These are phyloP conservation scores for Brachyhypopomus gauderio DNA, from an alignment of 2,113 vertebrate species.

Conservation along the genomic window DNA sequence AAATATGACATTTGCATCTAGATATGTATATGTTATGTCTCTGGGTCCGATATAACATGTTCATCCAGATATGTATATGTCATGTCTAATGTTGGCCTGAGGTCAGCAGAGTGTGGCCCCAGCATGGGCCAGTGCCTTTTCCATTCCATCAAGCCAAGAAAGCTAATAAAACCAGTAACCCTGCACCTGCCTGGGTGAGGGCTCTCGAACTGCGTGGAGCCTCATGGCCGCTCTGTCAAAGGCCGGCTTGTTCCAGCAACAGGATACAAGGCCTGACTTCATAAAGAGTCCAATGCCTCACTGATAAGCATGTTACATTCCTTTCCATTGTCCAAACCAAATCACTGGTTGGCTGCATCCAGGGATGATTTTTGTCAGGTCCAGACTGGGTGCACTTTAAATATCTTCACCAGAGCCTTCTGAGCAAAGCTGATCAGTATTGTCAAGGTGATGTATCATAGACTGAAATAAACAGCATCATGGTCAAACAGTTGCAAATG, in stretches of 20 bases:
- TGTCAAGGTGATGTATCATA: background rate
- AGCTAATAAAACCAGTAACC: slow-evolving; percentile 5
- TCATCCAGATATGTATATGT: background rate
- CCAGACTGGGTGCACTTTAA: background rate
- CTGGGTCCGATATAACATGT: background rate
- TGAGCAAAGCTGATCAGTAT: background rate
- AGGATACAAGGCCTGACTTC: slow-evolving; percentile 22
- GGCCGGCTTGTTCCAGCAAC: slow-evolving; percentile 10
- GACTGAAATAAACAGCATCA: no score
- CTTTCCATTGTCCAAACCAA: slow-evolving; percentile 29
- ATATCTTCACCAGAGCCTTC: slow-evolving; percentile 3
- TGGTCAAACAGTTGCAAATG: no score
- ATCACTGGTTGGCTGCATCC: slow-evolving; percentile 9
- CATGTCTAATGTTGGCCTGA: background rate
- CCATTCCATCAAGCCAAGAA: background rate
- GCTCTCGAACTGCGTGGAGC: background rate
- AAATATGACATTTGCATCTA: background rate
- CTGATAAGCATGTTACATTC: slow-evolving; percentile 21
- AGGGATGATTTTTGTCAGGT: background rate
- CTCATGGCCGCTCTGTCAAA: background rate
- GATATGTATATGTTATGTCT: background rate
- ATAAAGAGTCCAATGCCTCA: slow-evolving; percentile 33
- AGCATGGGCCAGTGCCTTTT: background rate
- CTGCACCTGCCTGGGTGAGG: slow-evolving; percentile 13
- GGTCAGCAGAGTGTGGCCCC: background rate